Base-by-base conservation (phyloP, 53 echinoderm and acorn worm genomes). In the Paelopatides confundens region DNA sequence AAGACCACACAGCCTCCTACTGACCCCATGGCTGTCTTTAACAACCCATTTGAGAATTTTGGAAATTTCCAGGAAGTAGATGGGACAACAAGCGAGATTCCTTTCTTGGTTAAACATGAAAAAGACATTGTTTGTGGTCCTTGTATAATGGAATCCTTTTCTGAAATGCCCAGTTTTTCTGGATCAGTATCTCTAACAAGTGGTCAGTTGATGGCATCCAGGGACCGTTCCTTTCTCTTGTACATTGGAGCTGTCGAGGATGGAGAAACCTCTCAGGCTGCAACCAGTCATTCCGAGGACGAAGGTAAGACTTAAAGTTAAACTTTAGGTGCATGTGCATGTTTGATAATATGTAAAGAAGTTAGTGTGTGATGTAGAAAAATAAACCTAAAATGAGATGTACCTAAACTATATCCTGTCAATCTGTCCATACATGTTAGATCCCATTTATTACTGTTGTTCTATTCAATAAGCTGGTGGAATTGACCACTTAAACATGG, bases 71-170 rank as follows among this genome's bases (percentile, higher is more conserved):
- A 82, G 2, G 86, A 92, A 28, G 84, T 63, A 26, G 83, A 30
- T 27, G 92, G 50, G 7, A 63, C 32, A 13, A 85, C 46, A 18
- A 46, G 39, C 8, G 82, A 92, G 35, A 89, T 86, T 2, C 83
- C 94, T 35, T 99, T 94, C 87, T 78, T 99, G 27, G 66, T 82
- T 65, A 82, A 71, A 48, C 95, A 95, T 62, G 62, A 64, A 52
- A 91, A 92, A 14, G 95, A 99, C 78, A 91, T 99, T 49, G 88
- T 99, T 23, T 99, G 99, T 53, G 99, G 99, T 23, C 99, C 99
- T 0, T 94, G 95, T 51, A 86, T 89, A 49, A 87, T 99, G 66
- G 95, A 99, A 69, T 89, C 93, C 37, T 95, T 94, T 85, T 89
- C 95, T 31, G 99, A 94, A 53, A 94, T 95, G 91, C 95, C 92